Evolutionary conservation across 2,113 vertebrate species (phyloP).

Genomic region (Megaptera novaeangliae): DNA sequence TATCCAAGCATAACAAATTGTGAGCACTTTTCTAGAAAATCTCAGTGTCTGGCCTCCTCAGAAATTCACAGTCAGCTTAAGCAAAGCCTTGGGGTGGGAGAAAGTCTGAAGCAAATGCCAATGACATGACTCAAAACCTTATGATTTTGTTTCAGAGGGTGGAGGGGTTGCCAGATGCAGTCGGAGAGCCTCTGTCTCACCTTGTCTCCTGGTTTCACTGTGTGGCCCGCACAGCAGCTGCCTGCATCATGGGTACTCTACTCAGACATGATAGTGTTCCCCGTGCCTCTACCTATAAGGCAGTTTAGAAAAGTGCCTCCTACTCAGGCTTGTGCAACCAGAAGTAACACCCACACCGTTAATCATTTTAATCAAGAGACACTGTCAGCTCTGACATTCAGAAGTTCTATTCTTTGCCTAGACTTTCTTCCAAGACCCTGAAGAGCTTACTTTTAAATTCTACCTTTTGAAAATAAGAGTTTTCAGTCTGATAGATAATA

Average conservation of each 20-base stretch:
- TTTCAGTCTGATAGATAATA: background rate
- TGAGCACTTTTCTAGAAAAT: background rate
- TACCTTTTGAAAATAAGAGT: background rate
- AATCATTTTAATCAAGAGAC: background rate
- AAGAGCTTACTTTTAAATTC: conserved; percentile 5
- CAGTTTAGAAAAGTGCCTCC: background rate
- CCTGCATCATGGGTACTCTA: too few relatives aligned
- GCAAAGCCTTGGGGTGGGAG: background rate
- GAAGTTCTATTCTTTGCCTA: background rate
- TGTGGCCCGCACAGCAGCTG: background rate
- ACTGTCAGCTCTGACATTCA: background rate
- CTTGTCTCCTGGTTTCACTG: background rate
- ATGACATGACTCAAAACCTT: background rate
- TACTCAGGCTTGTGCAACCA: background rate
- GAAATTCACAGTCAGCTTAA: background rate
- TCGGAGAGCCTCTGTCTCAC: background rate
- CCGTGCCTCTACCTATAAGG: background rate
- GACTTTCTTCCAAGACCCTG: background rate
- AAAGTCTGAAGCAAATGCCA: background rate
- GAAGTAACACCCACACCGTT: background rate
- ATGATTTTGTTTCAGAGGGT: background rate
- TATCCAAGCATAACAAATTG: background rate
- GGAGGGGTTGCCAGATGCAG: background rate
- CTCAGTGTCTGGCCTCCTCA: background rate
- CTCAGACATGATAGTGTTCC: background rate